Evolutionary conservation across 1,140 invertebrate species (phyloP).

Genomic region (Brachionus calyciflorus): DNA sequence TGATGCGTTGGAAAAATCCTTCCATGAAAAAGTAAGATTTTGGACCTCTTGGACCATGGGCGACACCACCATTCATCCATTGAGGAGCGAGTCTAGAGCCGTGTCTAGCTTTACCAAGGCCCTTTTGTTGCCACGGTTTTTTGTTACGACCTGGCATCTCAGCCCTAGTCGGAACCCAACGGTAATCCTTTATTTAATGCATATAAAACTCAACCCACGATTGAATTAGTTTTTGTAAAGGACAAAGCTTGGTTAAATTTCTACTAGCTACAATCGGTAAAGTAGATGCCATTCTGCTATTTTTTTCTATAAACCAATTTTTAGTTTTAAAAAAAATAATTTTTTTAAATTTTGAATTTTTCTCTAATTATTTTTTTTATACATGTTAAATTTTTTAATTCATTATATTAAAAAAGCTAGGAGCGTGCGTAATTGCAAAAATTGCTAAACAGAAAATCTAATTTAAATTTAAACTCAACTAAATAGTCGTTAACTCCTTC

Average conservation of each 20-base stretch:
- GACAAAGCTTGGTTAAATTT: constrained; percentile 21
- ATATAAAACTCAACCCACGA: constrained; percentile 91
- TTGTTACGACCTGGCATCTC: constrained; percentile 79
- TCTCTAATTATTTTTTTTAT: neutral
- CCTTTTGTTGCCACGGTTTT: constrained; percentile 96
- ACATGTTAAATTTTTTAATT: neutral
- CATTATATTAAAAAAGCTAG: too few relatives aligned
- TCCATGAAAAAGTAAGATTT: constrained; percentile 88
- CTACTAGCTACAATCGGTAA: constrained; percentile 14
- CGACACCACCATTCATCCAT: constrained; percentile 71
- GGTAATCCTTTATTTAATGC: too few relatives aligned
- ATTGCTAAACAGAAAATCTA: too few relatives aligned
- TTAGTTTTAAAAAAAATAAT: neutral
- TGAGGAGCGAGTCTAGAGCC: constrained; percentile 84
- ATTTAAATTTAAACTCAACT: too few relatives aligned
- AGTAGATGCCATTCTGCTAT: constrained; percentile 1
- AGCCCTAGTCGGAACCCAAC: constrained; percentile 69
- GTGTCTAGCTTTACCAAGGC: constrained; percentile 78
- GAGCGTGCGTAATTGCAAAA: too few relatives aligned
- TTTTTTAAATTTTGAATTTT: neutral
- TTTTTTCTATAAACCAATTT: neutral
- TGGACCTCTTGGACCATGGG: constrained; percentile 82
- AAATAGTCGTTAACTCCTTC: too few relatives aligned
- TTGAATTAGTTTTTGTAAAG: constrained; percentile 65
- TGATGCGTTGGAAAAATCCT: constrained; percentile 70